Evolutionary conservation across 2,113 vertebrate species (phyloP), one percentile per base, ranked within the genome.

Genomic region (rat (Rattus norvegicus)): DNA sequence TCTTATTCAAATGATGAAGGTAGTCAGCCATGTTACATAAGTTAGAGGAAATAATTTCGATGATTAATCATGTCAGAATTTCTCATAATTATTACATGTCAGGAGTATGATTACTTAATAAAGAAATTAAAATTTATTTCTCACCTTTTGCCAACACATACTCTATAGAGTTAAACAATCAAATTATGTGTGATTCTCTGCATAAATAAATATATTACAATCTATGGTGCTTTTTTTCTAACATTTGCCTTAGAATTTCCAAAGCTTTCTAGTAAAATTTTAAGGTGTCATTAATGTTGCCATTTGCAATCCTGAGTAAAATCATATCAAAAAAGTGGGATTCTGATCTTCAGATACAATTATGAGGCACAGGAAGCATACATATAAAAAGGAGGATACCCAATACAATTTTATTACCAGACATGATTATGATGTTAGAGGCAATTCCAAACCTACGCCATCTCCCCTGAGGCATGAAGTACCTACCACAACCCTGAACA

Each of bases 31-130:
- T 67, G 10, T 33, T 43, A 43, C 47, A 59, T 70, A 47, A 13
- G 49, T 87, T 19, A 61, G 54, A 73, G 43, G 75, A 24, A 92
- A 85, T 28, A 84, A 24, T 93, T 75, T 65, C 4, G 16, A 73
- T 47, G 5, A 63, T 63, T 70, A 61, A 52, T 94, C 81, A 72
- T 91, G 26, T 79, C 86, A 88, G 89, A 54, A 90, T 61, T 86
- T 0, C 33, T 73, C 59, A 69, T 39, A 63, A n/a, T 88, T 12
- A 83, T 54, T 39, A 84, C 17, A 73, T 52, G 20, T 59, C 39
- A 95, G 16, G 76, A 84, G 52, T 11, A 5, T 36, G 90, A 52
- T 75, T 63, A 9, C 8, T 75, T 91, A 73, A 72, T 47, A 85
- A 39, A 3, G 5, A 92, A 95, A 47, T 81, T 80, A 81, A 70